Evolutionary conservation across 2,797 vertebrate species (phyloP), one percentile per base, ranked within the genome.

Genomic region (Ctenosaura bakeri): DNA sequence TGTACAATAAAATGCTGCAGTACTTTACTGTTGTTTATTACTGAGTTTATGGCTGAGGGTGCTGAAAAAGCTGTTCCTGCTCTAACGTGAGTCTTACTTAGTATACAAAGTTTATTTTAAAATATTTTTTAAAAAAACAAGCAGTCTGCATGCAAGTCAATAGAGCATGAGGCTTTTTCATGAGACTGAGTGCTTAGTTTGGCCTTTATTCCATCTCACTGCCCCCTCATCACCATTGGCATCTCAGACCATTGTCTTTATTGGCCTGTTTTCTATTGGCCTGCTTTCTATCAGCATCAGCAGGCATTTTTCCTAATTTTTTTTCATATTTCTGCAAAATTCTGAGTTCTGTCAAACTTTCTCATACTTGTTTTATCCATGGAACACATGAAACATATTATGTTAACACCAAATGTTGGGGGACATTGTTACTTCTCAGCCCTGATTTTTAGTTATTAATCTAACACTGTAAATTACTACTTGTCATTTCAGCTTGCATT

Each of bases 401-500:
- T 46, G 10, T 76, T 89, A 42, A 42, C 2, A n/a, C 0, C 38
- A 35, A 6, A 64, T 64, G 12, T n/a, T 2, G 29, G 12, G 29
- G 6, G 24, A 46, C 4, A 38, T 0, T 62, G 42, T n/a, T n/a
- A 13, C 16, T 59, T 71, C 4, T 56, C 1, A 46, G 32, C 3
- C 10, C 7, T 8, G 56, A 76, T 76, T 86, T 76, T 76, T 32
- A 76, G 16, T 9, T 16, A 54, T 62, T 62, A 56, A 29, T 79
- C 32, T 86, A 32, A 24, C 4, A 56, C 79, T 83, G 52, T 59
- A 86, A 71, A 77, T 74, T 13, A n/a, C 13, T 77, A 50, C 42
- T 52, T 81, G 74, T 79, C 83, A 24, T 93, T 92, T 83, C 85
- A 93, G 91, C 18, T 2, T n/a, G 7, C 56, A 32, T 4, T 81